phyloP scores from a whole-genome alignment of 2,113 vertebrate genomes.

The Anhinga anhinga region DNA sequence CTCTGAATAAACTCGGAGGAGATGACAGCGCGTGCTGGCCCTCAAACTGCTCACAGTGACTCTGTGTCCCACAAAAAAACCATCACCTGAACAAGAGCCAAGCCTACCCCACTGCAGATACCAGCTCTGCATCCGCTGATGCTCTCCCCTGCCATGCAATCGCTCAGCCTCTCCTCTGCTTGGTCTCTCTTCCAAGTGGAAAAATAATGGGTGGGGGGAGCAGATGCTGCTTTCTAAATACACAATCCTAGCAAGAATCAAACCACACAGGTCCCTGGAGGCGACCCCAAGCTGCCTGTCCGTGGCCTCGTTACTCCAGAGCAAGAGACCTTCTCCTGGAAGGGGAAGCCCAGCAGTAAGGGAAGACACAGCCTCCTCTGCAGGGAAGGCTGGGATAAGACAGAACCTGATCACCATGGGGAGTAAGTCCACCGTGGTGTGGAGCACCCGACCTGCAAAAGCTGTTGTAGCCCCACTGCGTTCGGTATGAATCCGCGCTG shows the following conservation, averaged over 20 bases:
- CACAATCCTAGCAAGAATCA: not conserved
- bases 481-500: fast-evolving
- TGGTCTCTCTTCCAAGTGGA: not conserved
- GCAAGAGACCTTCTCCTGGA: not conserved
- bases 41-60: not conserved
- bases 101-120: fast-evolving
- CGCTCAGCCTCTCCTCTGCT: not conserved
- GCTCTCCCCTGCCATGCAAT: not conserved
- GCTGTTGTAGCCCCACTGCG: fast-evolving
- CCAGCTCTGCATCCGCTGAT: not conserved
- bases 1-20: fast-evolving
- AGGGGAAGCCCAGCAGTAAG: not conserved
- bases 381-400: not conserved
- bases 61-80: fast-evolving
- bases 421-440: fast-evolving
- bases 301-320: fast-evolving
- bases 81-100: not conserved
- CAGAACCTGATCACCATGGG: fast-evolving
- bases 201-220: fast-evolving
- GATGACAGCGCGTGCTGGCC: not conserved
- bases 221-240: not conserved
- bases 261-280: not conserved
- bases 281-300: not conserved
- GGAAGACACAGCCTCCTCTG: not conserved
- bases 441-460: not conserved